Base-by-base conservation (phyloP, 2,113 vertebrate genomes). In the Bubo bubo region DNA sequence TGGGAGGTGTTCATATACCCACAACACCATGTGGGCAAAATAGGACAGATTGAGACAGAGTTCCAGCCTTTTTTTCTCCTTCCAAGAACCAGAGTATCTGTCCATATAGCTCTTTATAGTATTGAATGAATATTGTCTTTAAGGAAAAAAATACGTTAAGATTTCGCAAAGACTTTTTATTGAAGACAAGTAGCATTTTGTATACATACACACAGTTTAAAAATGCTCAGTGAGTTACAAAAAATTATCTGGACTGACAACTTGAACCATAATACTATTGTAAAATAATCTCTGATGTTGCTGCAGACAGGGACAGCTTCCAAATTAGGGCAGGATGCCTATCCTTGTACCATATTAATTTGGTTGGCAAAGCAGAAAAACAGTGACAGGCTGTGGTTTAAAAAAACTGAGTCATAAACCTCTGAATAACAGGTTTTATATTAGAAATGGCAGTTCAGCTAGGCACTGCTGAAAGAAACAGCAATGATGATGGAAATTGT, bases 311-410 rank as follows among this genome's bases (percentile, higher is more conserved):
- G 90, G 86, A 35, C 56, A 91, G 76, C 41, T 94, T 73, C 79
- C 70, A 93, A 84, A 94, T 95, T 79, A 94, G 53, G 83, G 70
- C 58, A 91, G 95, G 83, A 74, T 91, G 88, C 83, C 73, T 96
- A 8, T 75, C 64, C 70, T 77, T 84, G 73, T 96, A 89, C 79
- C 64, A 79, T 72, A 41, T 85, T 89, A 87, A 91, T 95, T 95
- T 91, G 43, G n/a, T 62, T 87, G 94, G 73, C 53, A 95, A 95
- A 93, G 88, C 4, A 0, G 83, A 95, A 97, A 76, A 97, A 53
- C 49, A 89, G 80, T 81, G 92, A 75, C 94, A 95, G 88, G 56
- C 86, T 93, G 60, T 56, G 14, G 43, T 95, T 95, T 86, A 37
- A 92, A 96, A 93, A 79, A 84, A 35, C 12, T 22, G 53, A 95